Base-by-base conservation (phyloP, 2,797 vertebrate species). In the Sebastolobus alascanus region DNA sequence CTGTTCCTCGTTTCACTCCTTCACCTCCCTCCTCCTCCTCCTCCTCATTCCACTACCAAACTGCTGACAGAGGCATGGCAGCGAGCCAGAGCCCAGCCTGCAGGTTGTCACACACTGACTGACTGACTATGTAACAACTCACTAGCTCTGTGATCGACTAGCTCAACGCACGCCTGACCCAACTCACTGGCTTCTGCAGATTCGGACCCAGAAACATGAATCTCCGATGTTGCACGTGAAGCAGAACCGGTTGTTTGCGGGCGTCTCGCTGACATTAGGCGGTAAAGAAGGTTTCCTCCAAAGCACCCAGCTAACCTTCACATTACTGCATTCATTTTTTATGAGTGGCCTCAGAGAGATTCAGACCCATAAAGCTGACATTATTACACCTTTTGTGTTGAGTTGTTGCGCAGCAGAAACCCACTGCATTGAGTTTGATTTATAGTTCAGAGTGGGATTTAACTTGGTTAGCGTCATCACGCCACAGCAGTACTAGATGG, bases 111-210 rank as follows among this genome's bases (percentile, higher is more conserved):
- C 89, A 22, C 66, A 68, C 89, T 84, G 84, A 92, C 89, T 84
- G 84, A 92, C 89, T 80, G 80, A 85, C 92, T 83, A 27, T 74
- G 84, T 87, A 91, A 88, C 90, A 86, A 83, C 86, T 92, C 88
- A 86, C 87, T 79, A 84, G 72, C 83, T 84, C 73, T 13, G 75
- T 83, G 88, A 92, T 89, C 25, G 75, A 87, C 88, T 43, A 61
- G 73, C 65, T 65, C 56, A 55, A 33, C 7, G n/a, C 76, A 35
- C 2, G 73, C 67, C 73, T 37, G 27, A 78, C 79, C 54, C 79
- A 59, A 37, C 83, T 72, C 75, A 9, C 29, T 1, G 14, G 29
- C 55, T 59, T 67, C 73, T 77, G 69, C 70, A 33, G 75, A 59
- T 84, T 71, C 68, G 27, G 68, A 76, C 60, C 2, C 33, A 68